Evolutionary conservation across 2,888 invertebrate species (phyloP).

Genomic region (Drosophila ezoana): DNA sequence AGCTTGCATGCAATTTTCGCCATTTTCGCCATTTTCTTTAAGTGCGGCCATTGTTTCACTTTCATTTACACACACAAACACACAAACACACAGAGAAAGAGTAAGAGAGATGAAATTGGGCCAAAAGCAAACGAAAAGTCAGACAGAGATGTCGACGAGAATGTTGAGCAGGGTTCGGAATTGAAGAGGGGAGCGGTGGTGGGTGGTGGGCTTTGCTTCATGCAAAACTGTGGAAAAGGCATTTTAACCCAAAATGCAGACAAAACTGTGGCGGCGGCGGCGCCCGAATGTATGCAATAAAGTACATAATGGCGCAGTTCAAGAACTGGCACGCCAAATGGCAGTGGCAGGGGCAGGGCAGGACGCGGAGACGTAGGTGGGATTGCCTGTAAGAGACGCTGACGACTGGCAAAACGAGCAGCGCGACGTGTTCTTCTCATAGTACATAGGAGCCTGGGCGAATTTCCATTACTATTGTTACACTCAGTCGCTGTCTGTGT

Average conservation of each 20-base stretch:
- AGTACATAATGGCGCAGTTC: constrained; percentile 80
- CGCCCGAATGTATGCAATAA: constrained; percentile 79
- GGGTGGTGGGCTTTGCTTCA: constrained; percentile 27
- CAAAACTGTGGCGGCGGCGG: constrained; percentile 57
- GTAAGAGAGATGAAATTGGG: constrained; percentile 67
- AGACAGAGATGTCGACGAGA: constrained; percentile 38
- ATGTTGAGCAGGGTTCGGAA: not conserved
- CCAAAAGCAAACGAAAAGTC: constrained; percentile 58
- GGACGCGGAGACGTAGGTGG: constrained; percentile 16
- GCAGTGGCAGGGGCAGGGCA: not conserved
- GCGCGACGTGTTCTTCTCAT: constrained; percentile 19
- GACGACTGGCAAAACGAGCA: constrained; percentile 59
- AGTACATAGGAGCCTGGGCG: constrained; percentile 44
- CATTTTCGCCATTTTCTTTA: constrained; percentile 79
- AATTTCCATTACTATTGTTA: constrained; percentile 74
- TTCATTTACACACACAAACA: constrained; percentile 62
- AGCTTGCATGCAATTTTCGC: constrained; percentile 75
- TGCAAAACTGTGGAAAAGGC: constrained; percentile 65
- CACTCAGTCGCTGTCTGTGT: constrained; percentile 27
- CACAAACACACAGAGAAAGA: constrained; percentile 25
- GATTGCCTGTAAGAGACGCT: constrained; percentile 31
- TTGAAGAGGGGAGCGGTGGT: not conserved
- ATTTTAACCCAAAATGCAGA: constrained; percentile 77
- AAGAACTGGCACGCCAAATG: constrained; percentile 67
- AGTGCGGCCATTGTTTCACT: constrained; percentile 77